Base-by-base conservation (phyloP, 2,113 vertebrate species). In the Boleophthalmus pectinirostris region DNA sequence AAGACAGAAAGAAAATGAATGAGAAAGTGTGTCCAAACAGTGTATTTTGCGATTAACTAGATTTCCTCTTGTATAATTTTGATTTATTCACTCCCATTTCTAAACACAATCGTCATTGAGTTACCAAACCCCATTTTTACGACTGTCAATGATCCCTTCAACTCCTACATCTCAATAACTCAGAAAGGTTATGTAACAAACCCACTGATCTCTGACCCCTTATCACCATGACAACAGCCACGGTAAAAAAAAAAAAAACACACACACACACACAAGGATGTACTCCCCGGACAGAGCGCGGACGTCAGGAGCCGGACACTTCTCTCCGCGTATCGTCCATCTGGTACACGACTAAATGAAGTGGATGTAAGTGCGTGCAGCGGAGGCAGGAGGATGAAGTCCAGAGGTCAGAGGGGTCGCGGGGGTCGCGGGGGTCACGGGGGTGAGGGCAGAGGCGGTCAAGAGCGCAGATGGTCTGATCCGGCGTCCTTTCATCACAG, bases 391-490 rank as follows among this genome's bases (percentile, higher is more conserved):
- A 67, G 8, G 49, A 74, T 33, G 12, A 29, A 20, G 63, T 72
- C 13, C 25, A 49, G 7, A 29, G 61, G 61, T 64, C 35, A 64
- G 33, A 64, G 7, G n/a, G n/a, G n/a, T n/a, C n/a, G n/a, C n/a
- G n/a, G n/a, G n/a, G n/a, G 29, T 29, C 29, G 29, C 29, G 29
- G 29, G 29, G 29, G 29, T 29, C 29, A 4, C 29, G 29, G 29
- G 20, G 33, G 35, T 35, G 9, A n/a, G 33, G 58, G 24, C 58
- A 15, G 58, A 3, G 24, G 15, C 60, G 25, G 61, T 38, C 61
- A 38, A 18, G 29, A 64, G 61, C 61, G 18, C 61, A 64, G 61
- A 64, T 64, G 61, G 61, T 8, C 61, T n/a, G 29, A 38, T 20
- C 61, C 33, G n/a, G n/a, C 12, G 61, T 43, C 61, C 60, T 38